Conservation (phyloP, 2,888 invertebrate genomes). For the Perithous albicinctus region DNA sequence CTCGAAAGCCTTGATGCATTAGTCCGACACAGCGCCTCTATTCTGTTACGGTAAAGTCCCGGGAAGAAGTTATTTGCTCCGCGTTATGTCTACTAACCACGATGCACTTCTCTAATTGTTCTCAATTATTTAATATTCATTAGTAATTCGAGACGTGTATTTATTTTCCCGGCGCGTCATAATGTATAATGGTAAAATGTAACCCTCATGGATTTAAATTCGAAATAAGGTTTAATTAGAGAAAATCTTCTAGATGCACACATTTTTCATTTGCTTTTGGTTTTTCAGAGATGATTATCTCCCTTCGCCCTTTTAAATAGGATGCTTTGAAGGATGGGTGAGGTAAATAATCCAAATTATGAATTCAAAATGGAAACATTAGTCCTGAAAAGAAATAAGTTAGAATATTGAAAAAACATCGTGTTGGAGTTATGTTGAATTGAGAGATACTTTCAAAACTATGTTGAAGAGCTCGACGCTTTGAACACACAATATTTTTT, state of each 20-base stretch:
- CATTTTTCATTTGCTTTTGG: not conserved
- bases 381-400: not conserved
- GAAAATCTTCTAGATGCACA: not conserved
- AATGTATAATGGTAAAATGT: not conserved
- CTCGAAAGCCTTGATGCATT: constrained; percentile 73
- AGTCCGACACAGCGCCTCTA: constrained; percentile 56
- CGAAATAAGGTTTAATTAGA: not conserved
- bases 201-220: not conserved
- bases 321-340: not conserved
- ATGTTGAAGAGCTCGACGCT: not conserved
- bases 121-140: not conserved
- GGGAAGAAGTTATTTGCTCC: not conserved
- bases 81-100: constrained; percentile 8
- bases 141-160: not conserved
- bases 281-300: not conserved
- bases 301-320: not conserved
- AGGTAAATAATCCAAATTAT: not conserved
- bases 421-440: not conserved
- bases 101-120: constrained; percentile 16
- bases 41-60: not conserved
- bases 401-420: not conserved
- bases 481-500: constrained; percentile 8
- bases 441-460: not conserved
- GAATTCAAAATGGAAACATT: not conserved
- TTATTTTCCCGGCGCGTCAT: too few species aligned